Evolutionary conservation across 2,113 vertebrate genomes (phyloP).

Genomic region (Maccullochella peelii): DNA sequence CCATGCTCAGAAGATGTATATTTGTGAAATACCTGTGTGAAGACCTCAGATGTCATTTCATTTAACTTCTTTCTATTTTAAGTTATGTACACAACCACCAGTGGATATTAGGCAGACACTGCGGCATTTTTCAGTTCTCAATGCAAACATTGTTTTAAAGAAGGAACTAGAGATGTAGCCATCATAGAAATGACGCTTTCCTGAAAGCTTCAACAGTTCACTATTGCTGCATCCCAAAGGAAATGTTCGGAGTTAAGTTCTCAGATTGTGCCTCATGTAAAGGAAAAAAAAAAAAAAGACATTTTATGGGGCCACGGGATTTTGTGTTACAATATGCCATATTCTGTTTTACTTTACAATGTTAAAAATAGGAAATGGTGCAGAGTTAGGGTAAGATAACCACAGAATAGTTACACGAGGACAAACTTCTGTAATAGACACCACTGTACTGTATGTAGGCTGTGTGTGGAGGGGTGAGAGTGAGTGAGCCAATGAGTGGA

Average conservation of each 20-base stretch:
- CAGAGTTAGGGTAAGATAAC: constrained; percentile 34
- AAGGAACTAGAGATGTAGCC: constrained; percentile 69
- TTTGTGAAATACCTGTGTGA: constrained; percentile 75
- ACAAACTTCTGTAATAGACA: constrained; percentile 31
- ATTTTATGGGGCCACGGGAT: neutral
- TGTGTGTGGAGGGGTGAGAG: constrained; percentile 23
- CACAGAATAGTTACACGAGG: constrained; percentile 29
- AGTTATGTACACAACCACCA: constrained; percentile 44
- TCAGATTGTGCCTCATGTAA: constrained; percentile 61
- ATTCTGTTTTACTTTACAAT: constrained; percentile 38
- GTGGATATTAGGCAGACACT: constrained; percentile 45
- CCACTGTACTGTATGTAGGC: constrained; percentile 38
- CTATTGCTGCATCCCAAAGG: constrained; percentile 55
- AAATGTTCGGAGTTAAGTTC: constrained; percentile 38
- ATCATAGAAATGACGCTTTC: constrained; percentile 44
- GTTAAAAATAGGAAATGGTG: constrained; percentile 57
- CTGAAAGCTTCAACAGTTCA: constrained; percentile 34
- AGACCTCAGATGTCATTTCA: constrained; percentile 69
- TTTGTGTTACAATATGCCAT: constrained; percentile 48
- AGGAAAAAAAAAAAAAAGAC: neutral
- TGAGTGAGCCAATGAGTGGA: constrained; percentile 33
- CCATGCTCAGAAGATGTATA: constrained; percentile 71
- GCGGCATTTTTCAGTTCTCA: constrained; percentile 32
- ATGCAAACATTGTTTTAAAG: constrained; percentile 16
- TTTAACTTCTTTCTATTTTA: constrained; percentile 52